Evolutionary conservation across 2,888 invertebrate species (phyloP), one percentile per base, ranked within the genome.

Genomic region (Xestia rhomboidea): DNA sequence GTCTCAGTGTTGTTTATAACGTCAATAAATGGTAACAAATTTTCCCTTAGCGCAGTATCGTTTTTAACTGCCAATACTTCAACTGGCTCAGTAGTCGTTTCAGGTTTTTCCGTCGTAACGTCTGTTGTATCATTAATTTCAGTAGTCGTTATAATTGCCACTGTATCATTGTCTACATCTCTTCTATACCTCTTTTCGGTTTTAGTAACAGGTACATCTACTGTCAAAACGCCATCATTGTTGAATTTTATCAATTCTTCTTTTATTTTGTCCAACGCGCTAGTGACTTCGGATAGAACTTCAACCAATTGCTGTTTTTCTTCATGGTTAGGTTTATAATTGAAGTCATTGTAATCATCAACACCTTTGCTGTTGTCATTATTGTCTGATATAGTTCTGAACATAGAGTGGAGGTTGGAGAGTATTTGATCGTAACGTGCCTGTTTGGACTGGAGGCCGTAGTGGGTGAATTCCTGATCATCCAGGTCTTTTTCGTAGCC

Each of bases 251-350:
- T 21, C 0, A 76, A 11, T 15, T 83, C 76, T 0, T 66, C 18
- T 27, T 81, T 84, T 0, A 84, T 84, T 30, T 73, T 70, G 10
- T 71, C 60, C 34, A 83, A 21, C 0, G 81, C 51, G 7, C 0
- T 51, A 0, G 76, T 76, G 0, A 83, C 68, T n/a, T 81, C 77
- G 0, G 4, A 0, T 30, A 83, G 7, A 0, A 71, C n/a, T 24
- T 27, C 60, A 0, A 71, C 34, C 0, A 83, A 41, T 1, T 68
- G 51, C 7, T 27, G 11, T 24, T 63, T 76, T 0, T 71, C 54
- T 8, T 34, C 13, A 0, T 27, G 13, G 0, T 38, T 62, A 7
- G 46, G 21, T 0, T 30, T 64, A 8, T 18, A 7, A 34, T 54
- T 75, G 0, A 64, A 30, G 0, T 81, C 63, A 0, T 73, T 62